Base-by-base conservation (phyloP, 92 coral and sea anemone species). In the Pocillopora meandrina region DNA sequence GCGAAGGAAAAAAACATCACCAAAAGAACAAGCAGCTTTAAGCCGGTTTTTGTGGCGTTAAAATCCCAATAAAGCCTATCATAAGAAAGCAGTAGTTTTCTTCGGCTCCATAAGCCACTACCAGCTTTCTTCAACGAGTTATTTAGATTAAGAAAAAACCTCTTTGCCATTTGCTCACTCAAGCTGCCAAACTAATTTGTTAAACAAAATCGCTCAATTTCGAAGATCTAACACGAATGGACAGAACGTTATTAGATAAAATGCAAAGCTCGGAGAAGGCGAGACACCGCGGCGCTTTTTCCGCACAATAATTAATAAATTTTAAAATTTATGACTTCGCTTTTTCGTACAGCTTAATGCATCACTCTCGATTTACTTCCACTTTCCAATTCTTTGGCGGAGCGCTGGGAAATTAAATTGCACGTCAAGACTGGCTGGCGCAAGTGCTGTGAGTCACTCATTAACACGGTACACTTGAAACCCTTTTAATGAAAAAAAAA, bases 251-350 rank as follows among this genome's bases (percentile, higher is more conserved):
- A 81, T 81, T 71, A 77, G 77, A 71, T 81, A 70, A 81, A 81
- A 81, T 68, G 62, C 35, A 71, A 62, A 36, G 78, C 42, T 34
- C 1, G 11, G 15, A 26, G 13, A 3, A 16, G 19, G 16, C 31
- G 85, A 81, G 85, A 70, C 85, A 81, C 77, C 85, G 77, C 85
- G 85, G 77, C 85, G 77, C 85, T 71, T 0, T 59, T 42, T 71
- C 14, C 36, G 65, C 42, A 19, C 49, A 71, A 58, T 68, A 81
- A 70, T 70, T 70, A 70, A 71, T 71, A 42, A 70, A 58, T 35
- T 71, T 81, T 70, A 71, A 81, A 81, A 71, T 34, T 67, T 59
- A 74, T 74, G 17, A 57, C 52, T 2, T 57, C 62, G 18, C 61
- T 56, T 74, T 73, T 74, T 15, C 10, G 19, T 34, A 60, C 63